Percentiles rank a stretch among this genome's conserved stretches.
Evolutionary conservation across 2,888 invertebrate genomes (phyloP).

Genomic region (Clanis bilineata): DNA sequence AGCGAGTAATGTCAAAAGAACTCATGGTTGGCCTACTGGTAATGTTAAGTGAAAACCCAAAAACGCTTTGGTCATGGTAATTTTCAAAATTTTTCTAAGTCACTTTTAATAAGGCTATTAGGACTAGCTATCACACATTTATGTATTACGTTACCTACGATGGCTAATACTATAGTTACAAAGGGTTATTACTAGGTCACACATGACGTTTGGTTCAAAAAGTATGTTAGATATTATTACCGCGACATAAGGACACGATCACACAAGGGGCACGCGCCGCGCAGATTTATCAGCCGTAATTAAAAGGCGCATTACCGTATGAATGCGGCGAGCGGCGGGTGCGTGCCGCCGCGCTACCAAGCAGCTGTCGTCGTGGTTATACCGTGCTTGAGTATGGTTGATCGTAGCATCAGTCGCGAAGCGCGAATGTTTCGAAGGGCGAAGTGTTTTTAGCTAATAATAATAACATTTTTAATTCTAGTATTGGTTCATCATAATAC

Average conservation of each 20-base stretch:
- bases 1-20: too few species aligned
- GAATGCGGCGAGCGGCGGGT: constrained; percentile 61
- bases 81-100: not conserved
- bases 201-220: not conserved
- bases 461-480: too few species aligned
- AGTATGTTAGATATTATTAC: not conserved
- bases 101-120: not conserved
- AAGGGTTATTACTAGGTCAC: not conserved
- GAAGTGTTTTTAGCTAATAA: too few species aligned
- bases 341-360: constrained; percentile 52
- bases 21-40: too few species aligned
- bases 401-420: too few species aligned
- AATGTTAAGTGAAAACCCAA: too few species aligned
- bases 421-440: too few species aligned
- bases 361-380: constrained; percentile 63
- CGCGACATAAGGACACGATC: constrained; percentile 56
- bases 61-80: too few species aligned
- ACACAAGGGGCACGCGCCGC: constrained; percentile 66
- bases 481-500: too few species aligned
- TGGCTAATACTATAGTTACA: too few species aligned
- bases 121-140: not conserved
- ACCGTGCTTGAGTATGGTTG: constrained; percentile 38
- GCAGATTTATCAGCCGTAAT: constrained; percentile 81
- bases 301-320: constrained; percentile 77
- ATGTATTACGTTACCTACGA: not conserved